Percentiles rank a stretch among this genome's conserved stretches.
phyloP scores from a whole-genome alignment of 2,113 vertebrate genomes.

The Maccullochella peelii region DNA sequence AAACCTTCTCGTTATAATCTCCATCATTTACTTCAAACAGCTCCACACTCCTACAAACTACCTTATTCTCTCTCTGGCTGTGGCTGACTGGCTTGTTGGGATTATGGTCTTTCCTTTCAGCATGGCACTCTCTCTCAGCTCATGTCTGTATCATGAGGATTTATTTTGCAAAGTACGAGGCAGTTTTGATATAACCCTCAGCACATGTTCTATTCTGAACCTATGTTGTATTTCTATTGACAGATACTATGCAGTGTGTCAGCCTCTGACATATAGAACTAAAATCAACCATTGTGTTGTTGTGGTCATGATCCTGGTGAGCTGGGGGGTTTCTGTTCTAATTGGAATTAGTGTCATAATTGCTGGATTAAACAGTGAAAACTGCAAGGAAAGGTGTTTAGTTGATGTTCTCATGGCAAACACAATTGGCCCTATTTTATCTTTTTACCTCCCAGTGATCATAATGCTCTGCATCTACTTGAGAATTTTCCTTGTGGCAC shows the following conservation, averaged over 20 bases:
- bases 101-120: constrained; percentile 39
- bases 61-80: constrained; percentile 50
- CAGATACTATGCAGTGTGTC: constrained; percentile 67
- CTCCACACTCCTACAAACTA: constrained; percentile 53
- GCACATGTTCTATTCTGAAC: constrained; percentile 58
- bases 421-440: neutral
- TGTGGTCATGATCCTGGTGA: constrained; percentile 83
- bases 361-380: neutral
- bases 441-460: constrained; percentile 40
- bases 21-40: constrained; percentile 49
- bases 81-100: constrained; percentile 48
- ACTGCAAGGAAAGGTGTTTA: constrained; percentile 2
- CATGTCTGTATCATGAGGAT: constrained; percentile 48
- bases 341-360: constrained; percentile 79
- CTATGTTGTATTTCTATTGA: constrained; percentile 67
- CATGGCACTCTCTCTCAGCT: constrained; percentile 40
- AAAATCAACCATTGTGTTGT: constrained; percentile 80
- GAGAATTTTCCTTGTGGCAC: constrained; percentile 47
- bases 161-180: constrained; percentile 57
- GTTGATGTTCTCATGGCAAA: constrained; percentile 6
- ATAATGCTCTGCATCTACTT: constrained; percentile 40
- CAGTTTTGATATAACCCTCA: constrained; percentile 52
- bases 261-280: constrained; percentile 82
- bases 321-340: constrained; percentile 84
- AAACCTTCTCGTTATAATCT: constrained; percentile 56